Percentiles rank a stretch among this genome's conserved stretches.
These are phyloP conservation scores for Calliopum simillimum DNA, from an alignment of 2,888 invertebrate genomes.

Conservation along the genomic window DNA sequence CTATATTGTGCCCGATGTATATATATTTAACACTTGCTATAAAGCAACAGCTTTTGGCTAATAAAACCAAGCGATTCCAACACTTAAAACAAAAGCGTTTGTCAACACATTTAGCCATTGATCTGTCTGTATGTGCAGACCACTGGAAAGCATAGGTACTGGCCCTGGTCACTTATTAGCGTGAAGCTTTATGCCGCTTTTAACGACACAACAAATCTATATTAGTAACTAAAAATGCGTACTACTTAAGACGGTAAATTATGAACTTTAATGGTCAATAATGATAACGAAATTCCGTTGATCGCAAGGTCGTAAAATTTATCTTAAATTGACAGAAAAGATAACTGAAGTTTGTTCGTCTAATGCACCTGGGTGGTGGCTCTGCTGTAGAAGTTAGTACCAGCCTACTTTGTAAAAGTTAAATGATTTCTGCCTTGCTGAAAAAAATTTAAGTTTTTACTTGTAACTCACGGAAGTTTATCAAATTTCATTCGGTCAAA, in stretches of 20 bases:
- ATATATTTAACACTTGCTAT: neutral
- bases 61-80: neutral
- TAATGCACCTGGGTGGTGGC: too few species aligned
- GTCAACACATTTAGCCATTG: neutral
- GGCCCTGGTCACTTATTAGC: neutral
- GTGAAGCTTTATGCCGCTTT: neutral
- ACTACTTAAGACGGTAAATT: neutral
- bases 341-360: too few species aligned
- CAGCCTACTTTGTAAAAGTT: too few species aligned
- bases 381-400: too few species aligned
- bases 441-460: too few species aligned
- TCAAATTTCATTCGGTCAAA: too few species aligned
- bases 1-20: neutral
- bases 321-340: too few species aligned
- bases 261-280: neutral
- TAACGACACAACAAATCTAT: neutral
- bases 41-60: neutral
- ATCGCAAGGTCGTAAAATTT: neutral
- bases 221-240: neutral
- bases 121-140: neutral
- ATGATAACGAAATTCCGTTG: conserved; percentile 4
- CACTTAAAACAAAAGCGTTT: neutral
- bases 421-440: too few species aligned
- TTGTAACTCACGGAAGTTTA: too few species aligned
- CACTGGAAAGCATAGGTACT: neutral